Evolutionary conservation across 2,113 vertebrate species (phyloP), one percentile per base, ranked within the genome.

Genomic region (Apodemus speciosus): DNA sequence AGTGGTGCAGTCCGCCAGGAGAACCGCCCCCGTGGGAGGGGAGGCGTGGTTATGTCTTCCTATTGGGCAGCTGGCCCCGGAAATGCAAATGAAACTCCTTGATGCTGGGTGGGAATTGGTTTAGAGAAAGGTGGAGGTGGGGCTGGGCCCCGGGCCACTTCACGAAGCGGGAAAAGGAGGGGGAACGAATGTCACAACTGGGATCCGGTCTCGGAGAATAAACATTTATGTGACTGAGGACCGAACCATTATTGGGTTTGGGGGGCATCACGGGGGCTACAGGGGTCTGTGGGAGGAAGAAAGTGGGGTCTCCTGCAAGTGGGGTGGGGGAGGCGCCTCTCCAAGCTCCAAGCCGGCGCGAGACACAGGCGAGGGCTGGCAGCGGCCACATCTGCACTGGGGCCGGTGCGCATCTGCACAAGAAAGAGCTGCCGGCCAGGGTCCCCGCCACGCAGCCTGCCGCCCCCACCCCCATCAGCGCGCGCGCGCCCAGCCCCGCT

Each of bases 1-100:
- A 96, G 95, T 97, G 96, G 97, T 97, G 95, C 95, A 53, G 69
- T 96, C 97, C 95, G 60, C 73, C 69, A 66, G 95, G 95, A 95
- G 94, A 3, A 6, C 96, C 84, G 80, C 96, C 97, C 94, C 77
- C 85, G 80, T 4, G 51, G 81, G 79, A 32, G 40, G 53, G 83
- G 56, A 87, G 89, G 84, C 8, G 56, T 60, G 56, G n/a, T 15
- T 9, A 11, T 35, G 51, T 13, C 20, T 71, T 73, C 32, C 71
- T 32, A 96, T 96, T 96, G 97, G 97, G 8, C 46, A 1, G 2
- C 3, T 16, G 9, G 79, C 95, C 91, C 92, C 69, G 69, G 95
- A 96, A 95, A 96, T 97, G 97, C 86, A 97, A 97, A 97, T 96
- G 0, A 73, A 4, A 0, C 46, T 27, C 60, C 73, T 64, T 83